Conservation (phyloP, 2,113 vertebrate species). For the Sarotherodon lohbergeri region DNA sequence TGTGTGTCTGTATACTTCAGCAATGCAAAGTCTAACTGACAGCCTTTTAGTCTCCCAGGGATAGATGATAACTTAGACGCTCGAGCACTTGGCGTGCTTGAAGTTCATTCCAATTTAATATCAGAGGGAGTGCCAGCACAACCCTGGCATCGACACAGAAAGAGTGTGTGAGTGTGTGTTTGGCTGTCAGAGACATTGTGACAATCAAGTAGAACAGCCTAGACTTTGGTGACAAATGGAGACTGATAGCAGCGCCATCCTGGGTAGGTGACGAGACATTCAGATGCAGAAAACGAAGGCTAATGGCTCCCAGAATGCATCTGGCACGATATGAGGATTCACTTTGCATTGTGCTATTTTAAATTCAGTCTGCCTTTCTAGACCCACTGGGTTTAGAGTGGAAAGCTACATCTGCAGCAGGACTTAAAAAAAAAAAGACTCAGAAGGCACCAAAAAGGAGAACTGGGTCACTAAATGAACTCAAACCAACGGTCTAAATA, state of each 20-base stretch:
- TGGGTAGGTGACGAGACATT: background rate
- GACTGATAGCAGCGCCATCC: background rate
- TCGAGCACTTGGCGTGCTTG: background rate
- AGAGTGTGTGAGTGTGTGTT: background rate
- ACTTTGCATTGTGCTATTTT: background rate
- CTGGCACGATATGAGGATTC: background rate
- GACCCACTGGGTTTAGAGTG: background rate
- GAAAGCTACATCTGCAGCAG: background rate
- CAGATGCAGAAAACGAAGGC: background rate
- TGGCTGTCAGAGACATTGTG: background rate
- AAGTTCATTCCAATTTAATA: background rate
- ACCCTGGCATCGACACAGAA: background rate
- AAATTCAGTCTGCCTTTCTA: background rate
- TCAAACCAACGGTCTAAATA: background rate
- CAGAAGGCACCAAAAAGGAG: background rate
- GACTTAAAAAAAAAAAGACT: background rate
- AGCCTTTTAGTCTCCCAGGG: background rate
- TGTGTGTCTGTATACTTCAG: background rate
- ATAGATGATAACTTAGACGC: background rate
- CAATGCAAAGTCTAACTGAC: background rate
- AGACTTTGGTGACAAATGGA: slow-evolving; percentile 4
- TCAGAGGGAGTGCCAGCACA: background rate
- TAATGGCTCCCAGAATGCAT: background rate
- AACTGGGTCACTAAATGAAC: background rate
- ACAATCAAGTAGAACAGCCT: background rate